Evolutionary conservation across 2,113 vertebrate species (phyloP).

Genomic region (Pelobates fuscus): DNA sequence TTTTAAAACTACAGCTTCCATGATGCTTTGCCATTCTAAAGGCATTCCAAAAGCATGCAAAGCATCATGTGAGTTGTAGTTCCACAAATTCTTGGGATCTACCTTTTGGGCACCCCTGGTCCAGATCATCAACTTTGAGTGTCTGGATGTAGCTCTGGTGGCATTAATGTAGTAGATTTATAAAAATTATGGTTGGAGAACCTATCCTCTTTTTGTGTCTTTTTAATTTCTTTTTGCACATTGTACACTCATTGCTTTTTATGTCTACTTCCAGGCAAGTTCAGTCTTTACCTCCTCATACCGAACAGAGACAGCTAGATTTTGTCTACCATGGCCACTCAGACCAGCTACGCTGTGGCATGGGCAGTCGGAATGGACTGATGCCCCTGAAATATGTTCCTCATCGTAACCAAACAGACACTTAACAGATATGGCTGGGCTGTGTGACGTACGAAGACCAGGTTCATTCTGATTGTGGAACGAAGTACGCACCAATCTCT

Average conservation of each 20-base stretch:
- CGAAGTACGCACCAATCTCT: slow-evolving; percentile 1
- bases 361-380: slow-evolving; percentile 74
- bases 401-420: slow-evolving; percentile 62
- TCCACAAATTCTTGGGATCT: too few relatives aligned
- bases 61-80: too few relatives aligned
- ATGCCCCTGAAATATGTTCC: slow-evolving; percentile 69
- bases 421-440: slow-evolving; percentile 32
- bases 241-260: slow-evolving; percentile 1
- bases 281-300: slow-evolving; percentile 87
- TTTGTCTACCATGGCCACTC: slow-evolving; percentile 83
- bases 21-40: too few relatives aligned
- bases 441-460: slow-evolving; percentile 3
- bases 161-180: too few relatives aligned
- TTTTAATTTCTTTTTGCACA: too few relatives aligned
- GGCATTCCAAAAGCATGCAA: too few relatives aligned
- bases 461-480: neutral
- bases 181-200: too few relatives aligned
- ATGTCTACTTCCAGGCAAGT: slow-evolving; percentile 72
- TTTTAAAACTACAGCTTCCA: too few relatives aligned
- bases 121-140: too few relatives aligned
- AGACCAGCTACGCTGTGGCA: slow-evolving; percentile 87
- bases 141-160: too few relatives aligned
- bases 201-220: too few relatives aligned
- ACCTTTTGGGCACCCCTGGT: too few relatives aligned
- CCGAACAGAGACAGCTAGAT: slow-evolving; percentile 87